These are phyloP conservation scores for Acholoe squamosa DNA, from an alignment of 2,888 invertebrate genomes.

Conservation along the genomic window DNA sequence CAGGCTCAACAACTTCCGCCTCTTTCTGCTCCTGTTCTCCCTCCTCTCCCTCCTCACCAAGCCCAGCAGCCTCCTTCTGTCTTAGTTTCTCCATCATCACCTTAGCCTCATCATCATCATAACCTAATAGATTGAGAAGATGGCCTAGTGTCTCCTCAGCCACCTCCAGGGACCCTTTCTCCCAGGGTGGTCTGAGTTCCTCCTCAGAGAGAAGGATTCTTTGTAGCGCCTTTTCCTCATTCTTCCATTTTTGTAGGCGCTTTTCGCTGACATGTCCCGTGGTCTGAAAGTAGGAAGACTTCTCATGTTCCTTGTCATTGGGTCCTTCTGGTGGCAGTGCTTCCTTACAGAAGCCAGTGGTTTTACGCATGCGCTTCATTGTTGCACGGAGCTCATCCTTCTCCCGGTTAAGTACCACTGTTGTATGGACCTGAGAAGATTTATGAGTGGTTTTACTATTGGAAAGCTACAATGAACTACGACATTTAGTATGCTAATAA, in stretches of 20 bases:
- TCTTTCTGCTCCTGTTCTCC: not conserved
- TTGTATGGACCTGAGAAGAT: not conserved
- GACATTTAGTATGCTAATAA: no score
- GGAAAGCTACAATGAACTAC: no score
- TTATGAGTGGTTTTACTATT: no score
- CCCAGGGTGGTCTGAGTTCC: conserved; percentile 55
- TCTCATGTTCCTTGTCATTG: conserved; percentile 32
- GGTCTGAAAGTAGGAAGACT: conserved; percentile 31
- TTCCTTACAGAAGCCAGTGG: conserved; percentile 12
- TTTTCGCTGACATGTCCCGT: conserved; percentile 31
- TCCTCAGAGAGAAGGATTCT: conserved; percentile 16
- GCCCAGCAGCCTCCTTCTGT: not conserved
- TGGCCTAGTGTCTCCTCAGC: conserved; percentile 33
- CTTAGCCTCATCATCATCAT: conserved; percentile 40
- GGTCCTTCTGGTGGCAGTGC: conserved; percentile 9
- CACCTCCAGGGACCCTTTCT: conserved; percentile 4
- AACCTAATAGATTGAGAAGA: conserved; percentile 28
- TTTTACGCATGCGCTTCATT: conserved; percentile 54
- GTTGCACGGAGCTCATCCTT: not conserved
- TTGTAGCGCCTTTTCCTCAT: conserved; percentile 23
- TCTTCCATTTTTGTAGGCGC: conserved; percentile 28
- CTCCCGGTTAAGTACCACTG: conserved; percentile 9
- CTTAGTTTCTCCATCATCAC: not conserved
- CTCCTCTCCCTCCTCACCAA: not conserved
- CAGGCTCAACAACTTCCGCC: not conserved